phyloP scores from a whole-genome alignment of 2,888 invertebrate species.

The Cephus pygmeus region DNA sequence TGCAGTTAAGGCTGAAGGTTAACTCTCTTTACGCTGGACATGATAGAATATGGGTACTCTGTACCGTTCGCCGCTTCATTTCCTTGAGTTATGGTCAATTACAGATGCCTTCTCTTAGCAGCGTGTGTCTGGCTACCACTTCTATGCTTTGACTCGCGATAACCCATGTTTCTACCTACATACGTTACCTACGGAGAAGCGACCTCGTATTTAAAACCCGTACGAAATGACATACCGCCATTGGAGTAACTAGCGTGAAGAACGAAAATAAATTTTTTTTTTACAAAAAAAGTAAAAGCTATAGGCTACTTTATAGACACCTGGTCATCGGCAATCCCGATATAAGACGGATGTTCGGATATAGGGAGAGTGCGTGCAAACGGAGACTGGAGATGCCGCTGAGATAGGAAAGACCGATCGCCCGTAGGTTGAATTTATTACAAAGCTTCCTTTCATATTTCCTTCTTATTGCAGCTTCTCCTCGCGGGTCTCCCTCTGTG shows the following conservation, averaged over 20 bases:
- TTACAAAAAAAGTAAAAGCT: too few relatives aligned
- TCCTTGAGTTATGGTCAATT: constrained; percentile 56
- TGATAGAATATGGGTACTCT: constrained; percentile 46
- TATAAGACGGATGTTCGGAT: background rate
- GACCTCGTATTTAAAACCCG: background rate
- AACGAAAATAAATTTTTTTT: too few relatives aligned
- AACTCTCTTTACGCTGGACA: constrained; percentile 42
- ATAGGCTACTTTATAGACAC: background rate
- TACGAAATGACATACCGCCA: background rate
- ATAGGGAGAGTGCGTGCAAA: background rate
- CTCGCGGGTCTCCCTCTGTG: constrained; percentile 1
- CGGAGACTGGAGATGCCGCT: constrained; percentile 13
- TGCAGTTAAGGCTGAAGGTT: constrained; percentile 38
- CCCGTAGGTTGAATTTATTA: constrained; percentile 38
- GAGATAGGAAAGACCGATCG: constrained; percentile 33
- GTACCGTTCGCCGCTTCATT: constrained; percentile 55
- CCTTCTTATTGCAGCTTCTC: constrained; percentile 21
- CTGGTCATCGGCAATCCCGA: background rate
- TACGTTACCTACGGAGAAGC: background rate
- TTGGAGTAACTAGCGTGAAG: background rate
- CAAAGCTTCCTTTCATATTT: constrained; percentile 35
- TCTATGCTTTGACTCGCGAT: background rate
- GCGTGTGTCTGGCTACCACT: constrained; percentile 3
- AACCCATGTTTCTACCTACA: background rate
- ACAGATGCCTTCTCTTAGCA: constrained; percentile 43